Evolutionary conservation across 30 jellyfish, hydroid and myxozoan genomes (phyloP), one percentile per base, ranked within the genome.

Genomic region (Haliclystus octoradiatus): DNA sequence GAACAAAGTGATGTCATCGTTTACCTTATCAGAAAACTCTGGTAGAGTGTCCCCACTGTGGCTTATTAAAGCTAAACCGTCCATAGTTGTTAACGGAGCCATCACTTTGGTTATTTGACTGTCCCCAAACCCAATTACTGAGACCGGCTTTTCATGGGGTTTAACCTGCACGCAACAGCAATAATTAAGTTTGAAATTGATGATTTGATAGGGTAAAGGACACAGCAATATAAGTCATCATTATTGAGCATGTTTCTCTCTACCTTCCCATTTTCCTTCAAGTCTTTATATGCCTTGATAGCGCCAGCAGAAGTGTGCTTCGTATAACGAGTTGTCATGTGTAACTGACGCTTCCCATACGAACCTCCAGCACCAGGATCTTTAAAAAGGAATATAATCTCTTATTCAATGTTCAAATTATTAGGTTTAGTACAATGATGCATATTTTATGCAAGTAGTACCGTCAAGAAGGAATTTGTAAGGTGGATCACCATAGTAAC

Each of bases 1-100:
- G 26, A 19, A 19, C 57, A 40, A 19, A 40, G 57, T 5, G 57
- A 19, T 40, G 57, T 5, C 57, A 40, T 40, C 57, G 57, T 19
- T 40, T 74, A 88, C 98, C 94, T 75, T 88, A 46, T 82, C 86
- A 40, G 92, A 66, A 63, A 88, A 88, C 33, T 76, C 92, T 26
- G 63, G 29, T 33, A 72, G 46, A 23, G 72, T 49, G 63, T 88
- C 98, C 3, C 68, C 68, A 33, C 81, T 71, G 72, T 67, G 80
- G 51, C 95, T 73, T 23, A 76, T 53, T 1, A 88, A 92, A 14
- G 98, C 49, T 12, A 53, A 52, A n/a, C 73, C 75, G 24, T 88
- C 94, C 2, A 82, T 62, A 53, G 65, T 70, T 28, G 93, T 60
- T 26, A 64, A 28, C 19, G 98, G 98, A 15, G 74, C 77, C 52